Evolutionary conservation across 1,140 invertebrate genomes (phyloP).

Genomic region (Phocides pigmalion): DNA sequence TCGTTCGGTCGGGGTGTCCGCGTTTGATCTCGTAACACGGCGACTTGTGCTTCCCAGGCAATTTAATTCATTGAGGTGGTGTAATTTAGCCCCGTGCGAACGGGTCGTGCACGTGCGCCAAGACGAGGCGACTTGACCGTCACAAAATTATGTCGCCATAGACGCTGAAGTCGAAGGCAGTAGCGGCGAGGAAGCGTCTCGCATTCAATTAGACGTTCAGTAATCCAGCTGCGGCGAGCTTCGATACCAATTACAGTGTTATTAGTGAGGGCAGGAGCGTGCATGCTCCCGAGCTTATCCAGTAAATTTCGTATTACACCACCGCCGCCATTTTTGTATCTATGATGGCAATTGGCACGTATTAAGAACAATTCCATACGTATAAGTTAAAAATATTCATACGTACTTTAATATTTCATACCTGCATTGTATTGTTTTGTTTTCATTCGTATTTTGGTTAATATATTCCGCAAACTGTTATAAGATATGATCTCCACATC

Average conservation of each 20-base stretch:
- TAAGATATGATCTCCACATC: too few species aligned
- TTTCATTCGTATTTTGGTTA: too few species aligned
- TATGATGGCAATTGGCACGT: not conserved
- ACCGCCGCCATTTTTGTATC: slow-evolving; percentile 30
- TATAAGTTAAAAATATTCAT: too few species aligned
- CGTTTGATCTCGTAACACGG: slow-evolving; percentile 69
- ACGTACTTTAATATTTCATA: too few species aligned
- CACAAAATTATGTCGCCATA: slow-evolving; percentile 68
- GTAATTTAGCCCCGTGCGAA: slow-evolving; percentile 63
- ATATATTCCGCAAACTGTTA: too few species aligned
- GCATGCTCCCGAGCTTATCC: slow-evolving; percentile 38
- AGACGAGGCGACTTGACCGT: slow-evolving; percentile 73
- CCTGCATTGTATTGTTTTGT: too few species aligned
- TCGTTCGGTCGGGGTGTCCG: slow-evolving; percentile 48
- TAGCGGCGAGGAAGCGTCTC: slow-evolving; percentile 65
- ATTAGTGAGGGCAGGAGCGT: slow-evolving; percentile 74
- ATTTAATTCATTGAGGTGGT: slow-evolving; percentile 73
- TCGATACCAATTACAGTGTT: slow-evolving; percentile 82
- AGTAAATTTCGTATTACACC: slow-evolving; percentile 22
- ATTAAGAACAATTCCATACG: not conserved
- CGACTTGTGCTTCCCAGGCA: slow-evolving; percentile 54
- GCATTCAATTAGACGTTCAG: slow-evolving; percentile 83
- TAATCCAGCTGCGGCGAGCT: slow-evolving; percentile 80
- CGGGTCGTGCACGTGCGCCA: slow-evolving; percentile 62
- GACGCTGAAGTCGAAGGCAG: slow-evolving; percentile 48